Percentiles rank a stretch among this genome's conserved stretches.
Evolutionary conservation across 2,888 invertebrate species (phyloP).

Genomic region (Dolichopus griseipennis): DNA sequence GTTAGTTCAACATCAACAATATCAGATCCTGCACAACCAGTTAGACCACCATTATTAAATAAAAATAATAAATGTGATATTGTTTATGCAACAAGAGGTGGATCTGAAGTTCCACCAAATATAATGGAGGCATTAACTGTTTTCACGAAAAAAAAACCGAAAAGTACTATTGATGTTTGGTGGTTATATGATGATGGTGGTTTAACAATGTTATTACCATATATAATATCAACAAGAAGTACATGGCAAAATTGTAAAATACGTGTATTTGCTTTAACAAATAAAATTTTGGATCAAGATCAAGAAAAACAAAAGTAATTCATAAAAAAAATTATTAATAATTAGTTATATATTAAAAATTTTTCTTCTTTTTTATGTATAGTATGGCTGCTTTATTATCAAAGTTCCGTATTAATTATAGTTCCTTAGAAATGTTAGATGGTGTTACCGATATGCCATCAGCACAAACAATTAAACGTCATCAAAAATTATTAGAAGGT

Average conservation of each 20-base stretch:
- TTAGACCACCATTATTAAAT: constrained; percentile 34
- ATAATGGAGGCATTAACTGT: constrained; percentile 61
- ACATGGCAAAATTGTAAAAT: constrained; percentile 71
- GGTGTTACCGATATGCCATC: constrained; percentile 79
- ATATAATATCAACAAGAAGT: constrained; percentile 71
- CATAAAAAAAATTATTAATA: neutral
- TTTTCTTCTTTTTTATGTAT: constrained; percentile 17
- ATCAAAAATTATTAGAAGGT: constrained; percentile 60
- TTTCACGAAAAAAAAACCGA: constrained; percentile 68
- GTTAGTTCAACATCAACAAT: constrained; percentile 35
- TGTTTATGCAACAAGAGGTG: constrained; percentile 51
- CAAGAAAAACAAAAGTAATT: constrained; percentile 75
- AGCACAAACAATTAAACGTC: constrained; percentile 61
- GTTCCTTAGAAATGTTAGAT: constrained; percentile 82
- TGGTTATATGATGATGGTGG: constrained; percentile 94
- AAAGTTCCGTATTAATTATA: constrained; percentile 92
- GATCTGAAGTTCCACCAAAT: constrained; percentile 53
- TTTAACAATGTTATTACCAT: constrained; percentile 73
- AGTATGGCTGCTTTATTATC: constrained; percentile 89
- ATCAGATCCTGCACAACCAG: constrained; percentile 33
- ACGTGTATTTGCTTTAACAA: constrained; percentile 74
- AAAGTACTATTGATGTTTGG: constrained; percentile 86
- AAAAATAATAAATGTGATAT: constrained; percentile 30
- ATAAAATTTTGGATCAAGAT: constrained; percentile 65
- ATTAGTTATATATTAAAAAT: constrained; percentile 7